These are phyloP conservation scores for Margaritifera margaritifera DNA, from an alignment of 2,888 invertebrate genomes.

Conservation along the genomic window DNA sequence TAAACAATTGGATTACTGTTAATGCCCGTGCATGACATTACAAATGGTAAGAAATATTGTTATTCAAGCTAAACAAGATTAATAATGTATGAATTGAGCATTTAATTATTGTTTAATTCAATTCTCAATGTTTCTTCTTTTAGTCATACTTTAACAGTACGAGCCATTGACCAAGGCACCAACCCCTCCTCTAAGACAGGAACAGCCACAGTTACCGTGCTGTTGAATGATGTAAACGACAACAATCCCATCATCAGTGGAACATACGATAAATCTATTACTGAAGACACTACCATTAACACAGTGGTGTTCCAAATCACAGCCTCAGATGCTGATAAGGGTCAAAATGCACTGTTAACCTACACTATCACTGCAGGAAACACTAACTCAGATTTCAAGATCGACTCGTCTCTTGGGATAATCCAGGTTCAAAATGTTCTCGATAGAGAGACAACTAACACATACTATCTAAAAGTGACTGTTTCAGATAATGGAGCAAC, in stretches of 20 bases:
- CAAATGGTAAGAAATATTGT: neutral
- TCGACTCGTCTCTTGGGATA: constrained; percentile 48
- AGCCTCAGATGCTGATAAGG: constrained; percentile 55
- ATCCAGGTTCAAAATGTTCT: constrained; percentile 48
- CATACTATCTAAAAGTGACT: constrained; percentile 46
- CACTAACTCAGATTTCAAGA: constrained; percentile 47
- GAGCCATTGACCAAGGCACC: constrained; percentile 50
- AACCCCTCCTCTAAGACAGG: constrained; percentile 38
- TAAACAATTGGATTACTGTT: too few species aligned
- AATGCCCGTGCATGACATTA: too few species aligned
- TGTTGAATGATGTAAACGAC: constrained; percentile 60
- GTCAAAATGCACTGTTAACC: constrained; percentile 45
- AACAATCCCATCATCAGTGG: constrained; percentile 52
- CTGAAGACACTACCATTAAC: constrained; percentile 50
- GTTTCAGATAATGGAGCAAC: constrained; percentile 43
- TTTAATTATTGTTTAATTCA: neutral
- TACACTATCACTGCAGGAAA: constrained; percentile 57
- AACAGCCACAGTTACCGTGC: constrained; percentile 54
- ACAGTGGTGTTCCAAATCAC: constrained; percentile 42
- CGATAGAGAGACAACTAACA: constrained; percentile 56
- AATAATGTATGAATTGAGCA: neutral
- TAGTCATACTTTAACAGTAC: constrained; percentile 52
- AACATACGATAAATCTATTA: constrained; percentile 38
- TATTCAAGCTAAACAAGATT: neutral
- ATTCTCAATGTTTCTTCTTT: constrained; percentile 8